Percentiles rank a stretch among this genome's conserved stretches.
Evolutionary conservation across 2,797 vertebrate genomes (phyloP).

Genomic region (Paguma larvata): DNA sequence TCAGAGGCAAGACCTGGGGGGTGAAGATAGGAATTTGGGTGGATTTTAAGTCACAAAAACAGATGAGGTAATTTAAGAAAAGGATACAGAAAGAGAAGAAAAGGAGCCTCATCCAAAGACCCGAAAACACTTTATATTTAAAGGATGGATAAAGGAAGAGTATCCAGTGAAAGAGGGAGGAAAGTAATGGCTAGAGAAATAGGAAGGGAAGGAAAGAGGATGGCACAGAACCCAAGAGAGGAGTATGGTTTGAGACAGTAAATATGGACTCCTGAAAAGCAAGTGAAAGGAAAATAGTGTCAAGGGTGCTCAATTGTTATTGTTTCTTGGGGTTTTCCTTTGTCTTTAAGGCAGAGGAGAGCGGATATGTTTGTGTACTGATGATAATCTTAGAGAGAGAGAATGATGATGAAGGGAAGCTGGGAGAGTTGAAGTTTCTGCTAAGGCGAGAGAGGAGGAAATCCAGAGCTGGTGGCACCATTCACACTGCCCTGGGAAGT

Average conservation of each 20-base stretch:
- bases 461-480: background rate
- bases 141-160: background rate
- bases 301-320: background rate
- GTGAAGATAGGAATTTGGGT: background rate
- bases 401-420: background rate
- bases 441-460: background rate
- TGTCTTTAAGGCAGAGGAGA: background rate
- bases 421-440: background rate
- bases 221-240: background rate
- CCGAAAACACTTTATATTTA: constrained; percentile 19
- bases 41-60: constrained; percentile 13
- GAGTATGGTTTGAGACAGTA: background rate
- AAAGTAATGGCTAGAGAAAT: background rate
- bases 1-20: background rate
- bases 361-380: background rate
- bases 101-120: background rate
- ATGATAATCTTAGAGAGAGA: background rate
- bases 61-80: constrained; percentile 28
- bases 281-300: background rate
- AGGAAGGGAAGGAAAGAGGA: background rate
- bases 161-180: background rate
- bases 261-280: background rate
- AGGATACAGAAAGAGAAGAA: background rate
- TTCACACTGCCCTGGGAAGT: background rate
- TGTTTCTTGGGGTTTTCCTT: background rate